A percentile compares a stretch with the other conserved stretches of the same genome.
Evolutionary conservation across 2,797 vertebrate species (phyloP).

Genomic region (Molothrus ater): DNA sequence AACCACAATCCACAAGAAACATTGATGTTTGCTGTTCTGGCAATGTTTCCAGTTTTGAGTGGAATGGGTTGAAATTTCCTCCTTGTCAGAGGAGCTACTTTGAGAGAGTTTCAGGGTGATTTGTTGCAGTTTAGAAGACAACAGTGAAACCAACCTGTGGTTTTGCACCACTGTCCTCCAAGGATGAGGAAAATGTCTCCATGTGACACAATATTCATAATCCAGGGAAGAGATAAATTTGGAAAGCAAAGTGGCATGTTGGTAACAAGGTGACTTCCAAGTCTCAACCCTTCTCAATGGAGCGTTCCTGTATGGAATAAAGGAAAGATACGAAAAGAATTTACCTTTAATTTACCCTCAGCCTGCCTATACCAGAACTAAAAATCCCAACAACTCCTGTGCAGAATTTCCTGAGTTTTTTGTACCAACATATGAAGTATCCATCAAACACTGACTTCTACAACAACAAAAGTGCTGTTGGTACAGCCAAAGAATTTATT

Average conservation of each 20-base stretch:
- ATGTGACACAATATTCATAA: background rate
- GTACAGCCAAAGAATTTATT: background rate
- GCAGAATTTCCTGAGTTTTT: background rate
- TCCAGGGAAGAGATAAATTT: background rate
- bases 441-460: background rate
- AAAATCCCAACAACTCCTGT: rapidly evolving
- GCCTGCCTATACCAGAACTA: background rate
- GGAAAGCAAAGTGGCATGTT: background rate
- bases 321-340: background rate
- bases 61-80: background rate
- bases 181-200: background rate
- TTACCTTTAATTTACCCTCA: background rate
- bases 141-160: background rate
- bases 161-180: background rate
- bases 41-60: background rate
- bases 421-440: background rate
- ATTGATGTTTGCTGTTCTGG: background rate
- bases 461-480: background rate
- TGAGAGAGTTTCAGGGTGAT: background rate
- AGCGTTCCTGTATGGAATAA: background rate
- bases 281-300: background rate
- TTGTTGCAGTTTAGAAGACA: background rate
- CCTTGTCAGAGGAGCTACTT: background rate
- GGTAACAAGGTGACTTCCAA: background rate
- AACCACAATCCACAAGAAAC: background rate